Base-by-base conservation (phyloP, 2,888 invertebrate species). In the Drosophila colorata region DNA sequence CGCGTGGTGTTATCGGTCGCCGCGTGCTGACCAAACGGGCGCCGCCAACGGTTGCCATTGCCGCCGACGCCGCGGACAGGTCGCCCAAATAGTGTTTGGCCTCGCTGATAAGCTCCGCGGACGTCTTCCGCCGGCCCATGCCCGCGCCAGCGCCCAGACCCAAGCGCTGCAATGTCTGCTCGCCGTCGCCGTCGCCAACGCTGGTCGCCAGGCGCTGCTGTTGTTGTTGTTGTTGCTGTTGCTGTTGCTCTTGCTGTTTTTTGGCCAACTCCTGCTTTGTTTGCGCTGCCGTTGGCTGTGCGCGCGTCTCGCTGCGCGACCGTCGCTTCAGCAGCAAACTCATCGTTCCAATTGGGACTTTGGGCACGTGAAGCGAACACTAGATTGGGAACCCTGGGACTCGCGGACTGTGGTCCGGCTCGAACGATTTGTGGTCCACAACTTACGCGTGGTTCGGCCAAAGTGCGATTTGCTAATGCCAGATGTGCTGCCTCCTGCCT, bases 1-100 rank as follows among this genome's bases (percentile, higher is more conserved):
- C 97, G 40, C 96, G 94, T 8, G 97, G 97, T 11, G 97, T 97
- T 91, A 95, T 97, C 7, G 97, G 97, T n/a, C 97, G 94, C 60
- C 96, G 95, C 48, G 97, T 97, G 88, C 95, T 95, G 68, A 97
- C 93, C 44, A 92, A 64, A 14, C 92, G 91, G 28, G 91, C 90
- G 14, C 92, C 92, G 38, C 89, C 90, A 4, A 85, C 89, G 61
- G 72, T 67, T 43, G 78, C 53, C 53, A 57, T 51, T 9, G 60
- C 16, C 11, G 55, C 53, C 16, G 69, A 44, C 7, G 35, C 47
- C 38, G 51, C 63, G 1, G 69, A 46, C 18, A 73, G 48, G 38
- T 90, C 91, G 33, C 90, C 90, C 64, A 94, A 92, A 49, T 95
- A 95, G 8, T 95, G 94, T 78, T 95, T 93, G 0, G 96, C 96